Base-by-base conservation (phyloP, 2,113 vertebrate genomes). In the Coptodon rendalli region DNA sequence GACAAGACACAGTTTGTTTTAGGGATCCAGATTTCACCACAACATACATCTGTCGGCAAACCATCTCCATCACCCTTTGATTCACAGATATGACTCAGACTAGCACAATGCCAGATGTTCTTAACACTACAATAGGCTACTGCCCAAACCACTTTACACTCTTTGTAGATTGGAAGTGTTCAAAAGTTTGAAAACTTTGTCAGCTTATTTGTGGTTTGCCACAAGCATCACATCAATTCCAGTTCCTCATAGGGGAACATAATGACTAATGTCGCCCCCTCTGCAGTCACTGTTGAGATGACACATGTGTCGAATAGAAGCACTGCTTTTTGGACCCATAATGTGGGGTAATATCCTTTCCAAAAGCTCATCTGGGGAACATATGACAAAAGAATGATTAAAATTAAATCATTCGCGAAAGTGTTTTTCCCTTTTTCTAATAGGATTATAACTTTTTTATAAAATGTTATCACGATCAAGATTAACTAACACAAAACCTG, bases 71-170 rank as follows among this genome's bases (percentile, higher is more conserved):
- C 91, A 93, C 92, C 87, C 91, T 89, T 85, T 90, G 92, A 92
- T 86, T 94, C 89, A 79, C 22, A 63, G 89, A 88, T 91, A 87
- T 95, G 93, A 93, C 92, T 94, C 92, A 92, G 86, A 40, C 78
- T 9, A 91, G 86, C 81, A n/a, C 83, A 96, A 95, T 95, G 95
- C 95, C 96, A 96, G 97, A 97, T 96, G 95, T 96, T 97, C 96
- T 29, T 87, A 94, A 94, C 92, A 88, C 91, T 90, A 93, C 95
- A 84, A 94, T 81, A 87, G 85, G 36, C 59, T 40, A 85, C 89
- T 82, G 83, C 88, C 84, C 73, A 89, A 87, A 93, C 93, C 93
- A 73, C 94, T 93, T 92, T 90, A 34, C 80, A 8, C 73, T 50
- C 85, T 86, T 92, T 90, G 87, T 93, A 92, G 52, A 87, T 93